These are phyloP conservation scores for Drosophila subobscura DNA, from an alignment of 1,140 invertebrate genomes.

Conservation along the genomic window DNA sequence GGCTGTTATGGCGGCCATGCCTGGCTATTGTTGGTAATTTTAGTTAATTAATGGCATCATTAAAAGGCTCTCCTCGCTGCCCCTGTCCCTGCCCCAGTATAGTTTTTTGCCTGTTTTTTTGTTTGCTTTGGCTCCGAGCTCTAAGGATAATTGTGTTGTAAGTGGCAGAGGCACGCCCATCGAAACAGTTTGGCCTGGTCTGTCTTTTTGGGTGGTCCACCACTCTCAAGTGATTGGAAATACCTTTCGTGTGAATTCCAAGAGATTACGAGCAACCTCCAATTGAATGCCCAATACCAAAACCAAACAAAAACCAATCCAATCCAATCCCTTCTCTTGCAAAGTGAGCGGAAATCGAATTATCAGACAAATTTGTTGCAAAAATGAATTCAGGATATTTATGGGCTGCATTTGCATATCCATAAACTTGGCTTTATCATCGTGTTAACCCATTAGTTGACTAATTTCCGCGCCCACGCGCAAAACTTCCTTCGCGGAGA, in stretches of 20 bases:
- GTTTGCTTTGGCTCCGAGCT: slow-evolving; percentile 29
- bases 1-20: not conserved
- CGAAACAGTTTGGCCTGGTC: slow-evolving; percentile 26
- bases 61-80: slow-evolving; percentile 33
- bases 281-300: slow-evolving; percentile 15
- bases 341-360: slow-evolving; percentile 43
- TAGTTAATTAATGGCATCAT: slow-evolving; percentile 77
- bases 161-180: slow-evolving; percentile 58
- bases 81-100: too few species aligned
- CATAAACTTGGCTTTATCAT: slow-evolving; percentile 47
- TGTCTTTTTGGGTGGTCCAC: slow-evolving; percentile 39
- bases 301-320: slow-evolving; percentile 37
- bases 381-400: slow-evolving; percentile 43
- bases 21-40: slow-evolving; percentile 61
- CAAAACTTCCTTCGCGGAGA: slow-evolving; percentile 24
- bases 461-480: slow-evolving; percentile 42
- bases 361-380: slow-evolving; percentile 33
- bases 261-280: not conserved
- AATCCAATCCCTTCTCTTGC: not conserved
- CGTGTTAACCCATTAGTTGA: slow-evolving; percentile 47
- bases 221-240: not conserved
- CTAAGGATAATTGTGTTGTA: slow-evolving; percentile 70
- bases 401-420: slow-evolving; percentile 24
- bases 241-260: not conserved
- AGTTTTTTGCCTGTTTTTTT: not conserved